Evolutionary conservation across 1,140 invertebrate species (phyloP).

Genomic region (Cydia fagiglandana): DNA sequence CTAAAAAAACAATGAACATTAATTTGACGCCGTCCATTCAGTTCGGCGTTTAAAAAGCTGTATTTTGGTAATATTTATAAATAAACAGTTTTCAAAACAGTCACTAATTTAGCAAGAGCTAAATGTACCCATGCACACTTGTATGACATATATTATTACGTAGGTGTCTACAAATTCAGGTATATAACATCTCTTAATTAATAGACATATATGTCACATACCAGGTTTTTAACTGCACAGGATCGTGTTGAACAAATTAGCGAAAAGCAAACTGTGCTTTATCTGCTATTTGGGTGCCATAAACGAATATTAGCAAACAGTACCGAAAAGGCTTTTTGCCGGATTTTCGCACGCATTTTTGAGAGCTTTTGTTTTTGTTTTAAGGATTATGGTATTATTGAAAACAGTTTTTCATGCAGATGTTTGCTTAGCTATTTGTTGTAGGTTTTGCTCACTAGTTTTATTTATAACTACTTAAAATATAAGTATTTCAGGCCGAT

Average conservation of each 20-base stretch:
- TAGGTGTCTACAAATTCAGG: too few species aligned
- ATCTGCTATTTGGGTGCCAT: slow-evolving; percentile 12
- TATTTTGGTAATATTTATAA: too few species aligned
- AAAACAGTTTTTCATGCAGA: neutral
- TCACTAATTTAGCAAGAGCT: too few species aligned
- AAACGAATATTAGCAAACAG: slow-evolving; percentile 15
- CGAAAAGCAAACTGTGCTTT: slow-evolving; percentile 24
- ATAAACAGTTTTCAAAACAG: too few species aligned
- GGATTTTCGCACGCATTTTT: slow-evolving; percentile 7
- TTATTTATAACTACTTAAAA: neutral
- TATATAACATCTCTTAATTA: too few species aligned
- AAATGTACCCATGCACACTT: too few species aligned
- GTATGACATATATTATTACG: too few species aligned
- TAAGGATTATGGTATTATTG: neutral
- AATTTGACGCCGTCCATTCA: too few species aligned
- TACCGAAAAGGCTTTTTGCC: neutral
- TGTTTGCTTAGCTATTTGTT: neutral
- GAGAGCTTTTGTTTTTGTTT: neutral
- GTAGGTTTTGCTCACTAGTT: neutral
- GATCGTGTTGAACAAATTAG: slow-evolving; percentile 7
- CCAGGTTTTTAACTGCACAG: neutral
- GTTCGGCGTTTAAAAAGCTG: too few species aligned
- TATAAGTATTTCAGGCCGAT: too few species aligned
- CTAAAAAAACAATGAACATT: too few species aligned
- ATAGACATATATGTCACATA: neutral